Evolutionary conservation across 2,888 invertebrate species (phyloP), one percentile per base, ranked within the genome.

Genomic region (Amaurobius ferox): DNA sequence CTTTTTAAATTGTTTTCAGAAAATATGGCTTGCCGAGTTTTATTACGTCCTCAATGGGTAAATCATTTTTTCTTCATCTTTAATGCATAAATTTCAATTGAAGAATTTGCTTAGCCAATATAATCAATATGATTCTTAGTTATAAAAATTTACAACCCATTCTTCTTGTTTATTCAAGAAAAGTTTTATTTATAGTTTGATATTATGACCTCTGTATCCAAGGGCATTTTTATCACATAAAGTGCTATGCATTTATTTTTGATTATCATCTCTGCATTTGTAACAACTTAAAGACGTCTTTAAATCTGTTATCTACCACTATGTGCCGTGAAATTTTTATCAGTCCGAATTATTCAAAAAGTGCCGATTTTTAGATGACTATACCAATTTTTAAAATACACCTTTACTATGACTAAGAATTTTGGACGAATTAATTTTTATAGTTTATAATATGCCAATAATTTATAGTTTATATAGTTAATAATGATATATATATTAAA

Each of bases 41-140:
- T 79, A 11, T 72, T 79, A 44, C 79, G 79, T 71, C 19, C 72
- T 30, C 72, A 64, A 66, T 62, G 64, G 79, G 79, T 79, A 79
- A 64, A 29, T 64, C 1, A 19, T 1, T 62, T 19, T 13, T 23
- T 62, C 19, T 5, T 28, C 11, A 0, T 7, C 28, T 40, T 19
- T 7, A 19, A 23, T 35, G 39, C 1, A 0, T 5, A 3, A 0
- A 0, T 0, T 32, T 16, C 32, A 19, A n/a, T n/a, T 11, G 32
- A 9, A 28, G 3, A 35, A 30, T 1, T 30, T 39, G 19, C 72
- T 64, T n/a, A 79, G 32, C 40, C 11, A 44, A n/a, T 2, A 5
- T 5, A 19, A 7, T 5, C 13, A 23, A 61, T 23, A 1, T 61
- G 13, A 1, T 23, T 5, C 23, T 13, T 61, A 23, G 6, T 0